Conservation (phyloP, 2,888 invertebrate genomes). For the Herminia tarsipennalis region DNA sequence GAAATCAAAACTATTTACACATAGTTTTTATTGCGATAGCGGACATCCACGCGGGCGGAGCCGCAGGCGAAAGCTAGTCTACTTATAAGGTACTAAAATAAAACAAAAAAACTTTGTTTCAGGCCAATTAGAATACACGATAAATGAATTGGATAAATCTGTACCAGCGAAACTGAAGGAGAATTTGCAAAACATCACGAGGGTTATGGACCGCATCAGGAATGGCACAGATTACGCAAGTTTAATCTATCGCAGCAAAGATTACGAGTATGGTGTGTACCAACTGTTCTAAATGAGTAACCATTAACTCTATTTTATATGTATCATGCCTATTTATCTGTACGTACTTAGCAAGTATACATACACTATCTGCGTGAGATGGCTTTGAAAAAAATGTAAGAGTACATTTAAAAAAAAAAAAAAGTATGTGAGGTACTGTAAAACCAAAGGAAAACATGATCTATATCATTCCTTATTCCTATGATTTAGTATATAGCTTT, state of each 20-base stretch:
- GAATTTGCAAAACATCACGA: conserved; percentile 73
- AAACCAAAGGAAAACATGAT: no score
- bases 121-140: conserved; percentile 78
- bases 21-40: no score
- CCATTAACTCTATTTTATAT: not conserved
- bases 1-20: no score
- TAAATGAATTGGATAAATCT: conserved; percentile 76
- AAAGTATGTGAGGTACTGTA: no score
- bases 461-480: no score
- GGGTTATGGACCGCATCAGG: conserved; percentile 74
- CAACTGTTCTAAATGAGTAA: conserved; percentile 1
- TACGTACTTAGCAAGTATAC: no score
- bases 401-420: no score
- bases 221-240: conserved; percentile 60
- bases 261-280: conserved; percentile 77
- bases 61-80: no score
- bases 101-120: conserved; percentile 16
- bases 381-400: no score
- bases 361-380: no score
- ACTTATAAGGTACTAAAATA: not conserved
- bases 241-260: conserved; percentile 72
- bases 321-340: not conserved
- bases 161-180: conserved; percentile 74
- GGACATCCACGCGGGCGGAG: no score
- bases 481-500: no score